Evolutionary conservation across 2,888 invertebrate genomes (phyloP), one percentile per base, ranked within the genome.

Genomic region (Cartodere bifasciata): DNA sequence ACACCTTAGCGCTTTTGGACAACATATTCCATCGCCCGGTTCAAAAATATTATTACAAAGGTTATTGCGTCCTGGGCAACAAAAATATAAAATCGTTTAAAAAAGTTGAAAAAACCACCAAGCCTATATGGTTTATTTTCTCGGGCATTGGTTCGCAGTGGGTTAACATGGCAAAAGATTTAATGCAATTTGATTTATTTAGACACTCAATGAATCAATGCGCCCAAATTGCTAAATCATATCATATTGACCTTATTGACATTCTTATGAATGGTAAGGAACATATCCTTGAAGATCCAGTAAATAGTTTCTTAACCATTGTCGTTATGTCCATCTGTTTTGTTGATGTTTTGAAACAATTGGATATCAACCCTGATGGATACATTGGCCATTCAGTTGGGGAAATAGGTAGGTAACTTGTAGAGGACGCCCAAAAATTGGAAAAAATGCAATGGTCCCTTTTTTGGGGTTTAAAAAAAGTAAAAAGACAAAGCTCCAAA

Each of bases 301-400:
- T 67, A 21, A 66, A 68, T 50, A 67, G 68, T 24, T 72, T 75
- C 53, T 63, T 70, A 7, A 64, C 67, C 25, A 73, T 73, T 41
- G 67, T 70, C 23, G 67, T 72, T 16, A 42, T 53, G 11, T 50
- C 43, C 65, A 83, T 95, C 35, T 91, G 86, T 13, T 64, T 95
- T 4, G 85, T 88, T 1, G 92, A 95, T 60, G 61, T 87, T 30
- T 65, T 95, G 36, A 67, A 65, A 30, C 65, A 66, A 10, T 53
- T 80, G 14, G 84, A 81, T 38, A 68, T 95, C 16, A 61, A 65
- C 16, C 88, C 92, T 4, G 88, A 92, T 58, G 91, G 91, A 31
- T 85, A 95, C 50, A 69, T 92, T 29, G 94, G 94, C 1, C 94
- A 95, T 62, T 92, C 91, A 27, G 81, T 83, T 4, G 87, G 87